These are phyloP conservation scores for Esox lucius DNA, from an alignment of 2,797 vertebrate genomes.

Conservation along the genomic window DNA sequence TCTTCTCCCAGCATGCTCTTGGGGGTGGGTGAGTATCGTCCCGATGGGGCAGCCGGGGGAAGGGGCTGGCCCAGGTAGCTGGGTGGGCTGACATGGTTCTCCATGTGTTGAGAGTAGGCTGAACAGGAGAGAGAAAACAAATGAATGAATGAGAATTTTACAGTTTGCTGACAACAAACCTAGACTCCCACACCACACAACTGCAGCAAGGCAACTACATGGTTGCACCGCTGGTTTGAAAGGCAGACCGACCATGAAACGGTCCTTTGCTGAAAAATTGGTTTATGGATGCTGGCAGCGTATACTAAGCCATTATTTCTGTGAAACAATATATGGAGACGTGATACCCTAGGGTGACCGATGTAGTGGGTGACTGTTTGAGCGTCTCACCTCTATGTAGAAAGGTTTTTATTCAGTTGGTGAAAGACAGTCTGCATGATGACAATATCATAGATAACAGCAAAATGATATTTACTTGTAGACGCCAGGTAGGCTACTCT, in stretches of 20 bases:
- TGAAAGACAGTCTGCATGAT: no score
- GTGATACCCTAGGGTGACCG: no score
- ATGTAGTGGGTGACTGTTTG: no score
- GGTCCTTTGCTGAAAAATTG: background rate
- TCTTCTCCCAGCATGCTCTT: constrained; percentile 88
- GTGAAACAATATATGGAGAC: no score
- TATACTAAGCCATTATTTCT: background rate
- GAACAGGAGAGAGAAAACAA: constrained; percentile 40
- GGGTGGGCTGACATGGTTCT: constrained; percentile 90
- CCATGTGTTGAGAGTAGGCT: constrained; percentile 89
- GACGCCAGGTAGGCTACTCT: no score
- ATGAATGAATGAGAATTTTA: no score
- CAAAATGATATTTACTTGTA: no score
- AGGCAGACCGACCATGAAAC: background rate
- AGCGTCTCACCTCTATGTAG: no score
- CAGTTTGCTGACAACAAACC: background rate
- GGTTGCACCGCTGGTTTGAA: background rate
- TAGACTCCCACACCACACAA: background rate
- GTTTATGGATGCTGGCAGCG: background rate
- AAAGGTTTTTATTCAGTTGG: no score
- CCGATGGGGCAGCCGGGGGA: constrained; percentile 80
- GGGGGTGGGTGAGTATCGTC: constrained; percentile 86
- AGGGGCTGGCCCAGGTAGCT: constrained; percentile 81
- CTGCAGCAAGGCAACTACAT: background rate
- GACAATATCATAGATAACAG: no score